These are phyloP conservation scores for Macrobrachium nipponense DNA, from an alignment of 1,140 invertebrate genomes.

Conservation along the genomic window DNA sequence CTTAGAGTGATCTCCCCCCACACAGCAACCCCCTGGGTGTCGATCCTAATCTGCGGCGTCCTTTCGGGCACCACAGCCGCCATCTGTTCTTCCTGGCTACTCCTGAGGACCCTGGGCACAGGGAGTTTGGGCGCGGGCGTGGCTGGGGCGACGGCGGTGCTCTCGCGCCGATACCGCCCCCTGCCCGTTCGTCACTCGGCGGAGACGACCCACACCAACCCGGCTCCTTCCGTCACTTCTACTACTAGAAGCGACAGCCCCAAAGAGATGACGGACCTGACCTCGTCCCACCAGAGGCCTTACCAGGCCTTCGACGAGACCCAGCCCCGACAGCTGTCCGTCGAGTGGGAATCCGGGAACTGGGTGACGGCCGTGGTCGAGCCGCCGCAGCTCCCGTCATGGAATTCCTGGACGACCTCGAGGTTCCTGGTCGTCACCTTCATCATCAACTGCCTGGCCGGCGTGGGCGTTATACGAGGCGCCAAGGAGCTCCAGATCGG, in stretches of 20 bases:
- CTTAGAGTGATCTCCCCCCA: constrained; percentile 14
- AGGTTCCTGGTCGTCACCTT: constrained; percentile 54
- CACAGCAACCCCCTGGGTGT: constrained; percentile 47
- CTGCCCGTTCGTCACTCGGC: not conserved
- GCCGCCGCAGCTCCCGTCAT: constrained; percentile 46
- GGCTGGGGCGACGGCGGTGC: constrained; percentile 44
- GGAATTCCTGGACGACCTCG: constrained; percentile 40
- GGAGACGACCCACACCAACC: not conserved
- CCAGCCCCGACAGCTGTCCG: constrained; percentile 38
- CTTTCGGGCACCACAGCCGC: constrained; percentile 31
- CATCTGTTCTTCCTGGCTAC: constrained; percentile 38
- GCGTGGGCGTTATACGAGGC: constrained; percentile 41
- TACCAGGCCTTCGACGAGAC: constrained; percentile 23
- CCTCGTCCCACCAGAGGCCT: not conserved
- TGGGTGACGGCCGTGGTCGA: constrained; percentile 40
- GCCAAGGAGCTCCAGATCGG: constrained; percentile 39
- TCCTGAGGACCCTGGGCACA: constrained; percentile 37
- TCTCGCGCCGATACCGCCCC: constrained; percentile 45
- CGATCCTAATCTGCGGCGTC: constrained; percentile 35
- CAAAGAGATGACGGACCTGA: not conserved
- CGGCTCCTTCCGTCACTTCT: not conserved
- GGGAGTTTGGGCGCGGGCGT: constrained; percentile 44
- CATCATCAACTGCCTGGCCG: constrained; percentile 48
- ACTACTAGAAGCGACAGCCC: not conserved
- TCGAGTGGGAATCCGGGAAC: constrained; percentile 34